Conservation (phyloP, 2,888 invertebrate species). For the Marronus borbonicus region DNA sequence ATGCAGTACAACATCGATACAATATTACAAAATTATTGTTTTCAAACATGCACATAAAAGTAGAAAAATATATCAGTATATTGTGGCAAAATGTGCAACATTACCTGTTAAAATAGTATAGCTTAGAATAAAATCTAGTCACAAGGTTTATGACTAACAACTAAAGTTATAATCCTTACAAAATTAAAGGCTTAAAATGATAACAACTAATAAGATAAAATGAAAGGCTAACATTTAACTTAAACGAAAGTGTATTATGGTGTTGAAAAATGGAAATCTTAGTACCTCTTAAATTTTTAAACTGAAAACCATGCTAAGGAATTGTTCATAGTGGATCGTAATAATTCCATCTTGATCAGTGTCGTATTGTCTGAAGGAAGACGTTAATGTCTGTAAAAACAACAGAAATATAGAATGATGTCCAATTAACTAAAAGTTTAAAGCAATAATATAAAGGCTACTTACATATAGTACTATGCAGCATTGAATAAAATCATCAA, state of each 20-base stretch:
- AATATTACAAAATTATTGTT: background rate
- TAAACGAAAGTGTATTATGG: background rate
- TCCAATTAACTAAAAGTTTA: background rate
- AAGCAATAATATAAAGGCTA: slow-evolving; percentile 59
- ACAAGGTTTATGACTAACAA: background rate
- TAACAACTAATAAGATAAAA: too few species aligned
- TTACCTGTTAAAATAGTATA: background rate
- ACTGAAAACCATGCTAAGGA: slow-evolving; percentile 91
- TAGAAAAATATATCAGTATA: background rate
- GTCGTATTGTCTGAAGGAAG: slow-evolving; percentile 90
- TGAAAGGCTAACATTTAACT: background rate
- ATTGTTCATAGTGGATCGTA: slow-evolving; percentile 96
- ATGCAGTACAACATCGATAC: background rate
- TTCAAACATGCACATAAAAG: background rate
- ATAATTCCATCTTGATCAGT: slow-evolving; percentile 96
- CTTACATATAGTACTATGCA: slow-evolving; percentile 94
- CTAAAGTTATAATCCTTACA: background rate
- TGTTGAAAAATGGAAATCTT: background rate
- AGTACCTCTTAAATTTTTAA: slow-evolving; percentile 76
- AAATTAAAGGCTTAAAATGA: too few species aligned
- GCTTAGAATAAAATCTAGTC: background rate
- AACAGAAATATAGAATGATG: background rate
- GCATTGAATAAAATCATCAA: slow-evolving; percentile 99
- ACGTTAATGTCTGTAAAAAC: slow-evolving; percentile 86
- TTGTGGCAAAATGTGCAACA: too few species aligned